Base-by-base conservation (phyloP, 2,113 vertebrate genomes). In the Setophaga petechia region DNA sequence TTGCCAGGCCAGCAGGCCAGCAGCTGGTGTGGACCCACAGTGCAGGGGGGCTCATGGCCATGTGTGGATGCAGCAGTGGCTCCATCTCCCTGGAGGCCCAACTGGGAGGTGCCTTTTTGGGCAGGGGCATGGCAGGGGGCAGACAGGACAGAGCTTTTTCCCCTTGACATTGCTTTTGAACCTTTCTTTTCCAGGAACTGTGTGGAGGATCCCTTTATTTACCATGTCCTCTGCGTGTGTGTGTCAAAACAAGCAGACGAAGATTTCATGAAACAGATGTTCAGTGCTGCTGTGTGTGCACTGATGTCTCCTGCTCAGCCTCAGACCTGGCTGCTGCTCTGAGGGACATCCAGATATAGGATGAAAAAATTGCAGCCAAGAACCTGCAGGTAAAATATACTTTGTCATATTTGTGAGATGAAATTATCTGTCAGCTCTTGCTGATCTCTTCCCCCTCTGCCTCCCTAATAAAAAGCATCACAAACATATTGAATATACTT, bases 301-400 rank as follows among this genome's bases (percentile, higher is more conserved):
- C 97, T 16, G 12, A 95, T 80, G 97, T 97, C 87, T 97, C 93
- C 2, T 98, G 97, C 93, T 79, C 96, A 55, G 90, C 98, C 44
- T 97, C 72, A 7, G 98, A 99, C 94, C 97, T 99, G 74, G 97
- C 97, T 73, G 85, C 94, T 95, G 98, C 98, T 92, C 93, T 98
- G 88, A 98, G 98, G 94, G 98, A 99, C 97, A 98, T 98, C 80
- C 98, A 98, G 93, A 97, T 80, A 61, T 95, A 98, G 79, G 98
- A 98, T 80, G 98, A 98, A 69, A 97, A 97, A 95, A 99, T 99
- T 0, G 86, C 98, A 61, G 97, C 98, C 72, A 98, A 99, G 96
- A 98, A 99, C 96, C 98, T 99, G 95, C 98, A 99, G 98, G 98
- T 99, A 94, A 97, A 98, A 97, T 98, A 97, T 95, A 86, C 89